Evolutionary conservation across 1,140 invertebrate species (phyloP), one percentile per base, ranked within the genome.

Genomic region (Vollenhovia emeryi): DNA sequence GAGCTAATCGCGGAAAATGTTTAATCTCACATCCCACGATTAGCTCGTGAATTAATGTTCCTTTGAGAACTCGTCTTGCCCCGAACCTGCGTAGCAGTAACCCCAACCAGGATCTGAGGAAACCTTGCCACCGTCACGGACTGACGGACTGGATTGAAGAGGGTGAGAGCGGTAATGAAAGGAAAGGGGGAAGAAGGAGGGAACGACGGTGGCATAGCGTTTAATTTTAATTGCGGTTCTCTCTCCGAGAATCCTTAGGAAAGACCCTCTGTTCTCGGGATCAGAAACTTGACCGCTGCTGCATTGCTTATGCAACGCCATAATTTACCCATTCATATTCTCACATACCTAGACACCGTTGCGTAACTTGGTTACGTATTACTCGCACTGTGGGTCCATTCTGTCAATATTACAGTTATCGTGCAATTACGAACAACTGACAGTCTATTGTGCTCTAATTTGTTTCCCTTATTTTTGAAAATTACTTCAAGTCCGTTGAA

Each of bases 211-310:
- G 69, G 86, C 66, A 73, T 78, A 88, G 76, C 92, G 89, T 93
- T 94, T 93, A 93, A 93, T 91, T 94, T 93, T 93, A 93, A 93
- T 93, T 94, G 93, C 91, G 89, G 90, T 89, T 90, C 89, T 86
- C 80, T 91, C 83, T 91, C 80, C 59, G 84, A 68, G 92, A 93
- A 93, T 86, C 91, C 92, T 84, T 93, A 93, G 87, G 82, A 93
- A 86, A 74, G 86, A 73, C 80, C 82, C 90, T 90, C 83, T 68
- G 52, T 57, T 76, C 52, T 71, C 62, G 74, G 89, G 90, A 87
- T 91, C 86, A 86, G 84, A 73, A 90, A 90, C 89, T 86, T 86
- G 74, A 89, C 88, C 69, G 66, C 62, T 62, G 89, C 76, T 71
- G 68, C 36, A n/a, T 87, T 86, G 87, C 88, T 93, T 93, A 92